A percentile compares a stretch with the other conserved stretches of the same genome.
These are phyloP conservation scores for Coregonus sp. DNA, from an alignment of 2,797 vertebrate genomes.

Conservation along the genomic window DNA sequence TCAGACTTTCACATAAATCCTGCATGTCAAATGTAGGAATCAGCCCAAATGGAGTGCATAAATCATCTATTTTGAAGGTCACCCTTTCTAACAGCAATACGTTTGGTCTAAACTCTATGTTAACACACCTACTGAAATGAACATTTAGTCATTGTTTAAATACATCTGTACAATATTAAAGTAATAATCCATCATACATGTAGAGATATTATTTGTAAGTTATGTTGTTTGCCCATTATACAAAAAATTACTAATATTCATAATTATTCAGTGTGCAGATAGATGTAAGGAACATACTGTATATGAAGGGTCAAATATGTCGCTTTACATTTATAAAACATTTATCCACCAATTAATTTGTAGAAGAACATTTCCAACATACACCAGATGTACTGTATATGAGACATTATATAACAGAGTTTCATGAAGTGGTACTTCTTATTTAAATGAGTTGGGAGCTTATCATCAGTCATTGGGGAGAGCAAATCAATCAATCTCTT, in stretches of 20 bases:
- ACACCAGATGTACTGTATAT: constrained; percentile 1
- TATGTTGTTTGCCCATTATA: not conserved
- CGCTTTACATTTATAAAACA: not conserved
- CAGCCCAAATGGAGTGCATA: not conserved
- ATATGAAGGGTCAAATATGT: not conserved
- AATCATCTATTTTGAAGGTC: not conserved
- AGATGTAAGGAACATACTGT: not conserved
- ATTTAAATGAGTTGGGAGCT: constrained; percentile 74
- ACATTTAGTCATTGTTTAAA: not conserved
- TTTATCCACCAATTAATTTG: not conserved
- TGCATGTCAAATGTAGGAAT: not conserved
- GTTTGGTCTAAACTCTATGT: not conserved
- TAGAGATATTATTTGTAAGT: not conserved
- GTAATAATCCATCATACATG: not conserved
- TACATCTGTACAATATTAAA: not conserved
- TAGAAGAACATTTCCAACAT: not conserved
- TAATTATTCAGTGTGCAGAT: not conserved
- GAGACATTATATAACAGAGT: constrained; percentile 58
- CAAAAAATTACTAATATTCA: not conserved
- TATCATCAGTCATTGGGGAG: constrained; percentile 71
- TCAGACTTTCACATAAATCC: not conserved
- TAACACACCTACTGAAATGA: not conserved
- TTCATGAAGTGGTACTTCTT: constrained; percentile 57
- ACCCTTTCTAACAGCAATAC: not conserved
- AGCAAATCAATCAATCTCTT: constrained; percentile 73